phyloP scores from a whole-genome alignment of 2,797 vertebrate genomes.

The Fundulus diaphanus region DNA sequence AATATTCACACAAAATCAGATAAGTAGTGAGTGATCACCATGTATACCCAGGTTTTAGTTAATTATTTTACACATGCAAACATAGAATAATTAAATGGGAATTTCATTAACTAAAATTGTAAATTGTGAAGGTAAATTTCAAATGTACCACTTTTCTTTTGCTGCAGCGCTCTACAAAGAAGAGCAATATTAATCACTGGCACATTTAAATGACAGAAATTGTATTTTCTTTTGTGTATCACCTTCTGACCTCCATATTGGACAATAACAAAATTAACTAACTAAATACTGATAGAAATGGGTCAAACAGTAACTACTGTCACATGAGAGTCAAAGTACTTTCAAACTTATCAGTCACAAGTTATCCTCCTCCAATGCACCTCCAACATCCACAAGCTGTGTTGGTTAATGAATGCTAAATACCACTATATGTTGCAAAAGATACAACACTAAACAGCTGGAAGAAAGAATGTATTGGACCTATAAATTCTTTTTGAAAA shows the following conservation, averaged over 20 bases:
- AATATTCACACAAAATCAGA: slow-evolving; percentile 24
- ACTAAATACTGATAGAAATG: neutral
- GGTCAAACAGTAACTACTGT: no score
- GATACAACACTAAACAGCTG: neutral
- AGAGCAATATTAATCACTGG: neutral
- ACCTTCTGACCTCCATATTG: neutral
- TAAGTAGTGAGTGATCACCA: slow-evolving; percentile 16
- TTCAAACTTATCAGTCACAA: neutral
- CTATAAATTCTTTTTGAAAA: slow-evolving; percentile 27
- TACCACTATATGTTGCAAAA: neutral
- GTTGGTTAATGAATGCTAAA: neutral
- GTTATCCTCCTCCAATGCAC: neutral
- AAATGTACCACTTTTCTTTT: neutral
- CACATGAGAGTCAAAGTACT: neutral
- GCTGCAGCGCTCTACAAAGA: neutral
- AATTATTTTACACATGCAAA: neutral
- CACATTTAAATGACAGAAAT: neutral
- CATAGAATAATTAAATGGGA: neutral
- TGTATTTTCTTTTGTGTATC: neutral
- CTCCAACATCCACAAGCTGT: neutral
- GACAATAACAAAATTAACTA: neutral
- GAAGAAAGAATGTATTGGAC: neutral
- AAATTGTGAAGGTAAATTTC: neutral
- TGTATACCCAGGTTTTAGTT: neutral
- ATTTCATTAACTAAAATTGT: no score